These are phyloP conservation scores for Rugalucina vietnamica DNA, from an alignment of 2,888 invertebrate genomes.

Conservation along the genomic window DNA sequence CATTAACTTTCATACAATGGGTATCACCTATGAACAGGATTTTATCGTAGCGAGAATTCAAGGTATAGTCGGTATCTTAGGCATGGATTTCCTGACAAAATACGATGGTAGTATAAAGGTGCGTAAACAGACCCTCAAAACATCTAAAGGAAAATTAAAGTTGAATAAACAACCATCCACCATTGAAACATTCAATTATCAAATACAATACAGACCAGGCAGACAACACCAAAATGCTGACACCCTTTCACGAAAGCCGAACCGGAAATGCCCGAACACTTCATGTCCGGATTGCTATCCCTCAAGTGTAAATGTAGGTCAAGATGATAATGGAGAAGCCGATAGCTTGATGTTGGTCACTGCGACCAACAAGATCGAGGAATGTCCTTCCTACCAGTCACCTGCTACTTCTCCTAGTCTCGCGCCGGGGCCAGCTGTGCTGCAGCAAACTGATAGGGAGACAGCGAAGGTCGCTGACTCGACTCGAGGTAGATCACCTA, in stretches of 20 bases:
- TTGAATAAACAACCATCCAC: constrained; percentile 11
- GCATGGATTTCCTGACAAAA: constrained; percentile 46
- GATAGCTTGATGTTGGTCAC: background rate
- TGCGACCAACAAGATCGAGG: background rate
- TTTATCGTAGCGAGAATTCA: constrained; percentile 42
- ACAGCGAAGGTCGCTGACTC: background rate
- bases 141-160: constrained; percentile 25
- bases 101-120: constrained; percentile 43
- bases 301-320: background rate
- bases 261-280: background rate
- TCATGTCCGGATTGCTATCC: background rate
- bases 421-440: background rate
- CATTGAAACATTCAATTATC: constrained; percentile 27
- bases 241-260: background rate
- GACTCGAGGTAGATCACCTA: background rate
- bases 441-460: background rate
- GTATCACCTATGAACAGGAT: background rate
- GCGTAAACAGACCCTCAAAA: constrained; percentile 22
- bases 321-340: background rate
- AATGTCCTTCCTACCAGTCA: background rate
- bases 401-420: background rate
- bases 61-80: constrained; percentile 38
- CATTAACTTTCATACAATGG: background rate
- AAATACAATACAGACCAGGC: constrained; percentile 16
- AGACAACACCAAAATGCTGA: constrained; percentile 28